A percentile compares a stretch with the other conserved stretches of the same genome.
Conservation (phyloP, 1,140 invertebrate genomes). For the Macrotrachela quadricornifera region DNA sequence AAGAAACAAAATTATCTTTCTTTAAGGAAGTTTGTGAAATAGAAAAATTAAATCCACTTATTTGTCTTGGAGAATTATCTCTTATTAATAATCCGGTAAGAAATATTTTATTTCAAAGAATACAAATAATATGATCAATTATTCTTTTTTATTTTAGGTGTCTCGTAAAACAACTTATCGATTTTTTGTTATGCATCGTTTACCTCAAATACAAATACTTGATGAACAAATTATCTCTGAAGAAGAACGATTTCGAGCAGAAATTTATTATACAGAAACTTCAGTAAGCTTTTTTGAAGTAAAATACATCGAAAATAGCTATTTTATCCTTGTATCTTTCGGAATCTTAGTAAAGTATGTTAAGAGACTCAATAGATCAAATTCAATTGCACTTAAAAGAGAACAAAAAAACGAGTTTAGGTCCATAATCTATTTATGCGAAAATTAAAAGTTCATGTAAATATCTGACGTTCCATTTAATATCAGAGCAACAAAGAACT, state of each 20-base stretch:
- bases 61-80: conserved; percentile 8
- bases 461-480: too few species aligned
- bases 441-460: too few species aligned
- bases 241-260: conserved; percentile 23
- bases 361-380: too few species aligned
- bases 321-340: too few species aligned
- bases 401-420: too few species aligned
- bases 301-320: too few species aligned
- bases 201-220: conserved; percentile 23
- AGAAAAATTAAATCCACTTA: conserved; percentile 21
- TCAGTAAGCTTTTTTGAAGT: too few species aligned
- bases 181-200: conserved; percentile 20
- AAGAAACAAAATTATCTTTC: too few species aligned
- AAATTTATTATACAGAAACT: conserved; percentile 22
- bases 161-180: conserved; percentile 22
- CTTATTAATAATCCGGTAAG: conserved; percentile 2
- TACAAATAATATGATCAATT: background rate
- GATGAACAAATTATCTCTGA: conserved; percentile 27
- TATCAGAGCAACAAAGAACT: too few species aligned
- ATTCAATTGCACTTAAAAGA: too few species aligned
- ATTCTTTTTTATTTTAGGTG: conserved; percentile 14
- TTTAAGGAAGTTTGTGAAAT: conserved; percentile 15
- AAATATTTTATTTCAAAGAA: background rate
- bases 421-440: too few species aligned
- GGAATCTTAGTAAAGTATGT: too few species aligned